phyloP scores from a whole-genome alignment of 2,113 vertebrate species.

The Boulengeromyrus knoepffleri region DNA sequence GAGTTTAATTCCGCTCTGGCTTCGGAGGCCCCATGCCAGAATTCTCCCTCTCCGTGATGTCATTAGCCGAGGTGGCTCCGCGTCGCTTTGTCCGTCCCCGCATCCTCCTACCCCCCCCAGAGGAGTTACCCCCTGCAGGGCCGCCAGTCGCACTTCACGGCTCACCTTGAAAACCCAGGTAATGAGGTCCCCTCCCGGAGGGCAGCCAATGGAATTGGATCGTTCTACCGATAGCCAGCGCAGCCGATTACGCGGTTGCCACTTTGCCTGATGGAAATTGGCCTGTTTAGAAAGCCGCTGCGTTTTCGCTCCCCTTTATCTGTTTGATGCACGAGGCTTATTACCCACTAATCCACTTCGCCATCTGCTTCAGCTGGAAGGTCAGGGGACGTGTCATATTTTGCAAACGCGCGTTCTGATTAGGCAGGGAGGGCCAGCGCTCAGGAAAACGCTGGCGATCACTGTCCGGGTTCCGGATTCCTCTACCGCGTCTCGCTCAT shows the following conservation, averaged over 20 bases:
- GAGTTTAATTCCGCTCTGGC: background rate
- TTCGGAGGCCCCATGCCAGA: background rate
- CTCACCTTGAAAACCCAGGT: constrained; percentile 44
- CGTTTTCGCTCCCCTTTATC: constrained; percentile 23
- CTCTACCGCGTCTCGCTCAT: background rate
- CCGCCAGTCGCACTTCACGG: background rate
- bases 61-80: background rate
- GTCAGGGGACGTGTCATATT: constrained; percentile 48
- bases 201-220: constrained; percentile 39
- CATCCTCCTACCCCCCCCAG: background rate
- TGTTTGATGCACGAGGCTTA: constrained; percentile 26
- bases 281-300: constrained; percentile 26
- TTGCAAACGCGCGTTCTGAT: constrained; percentile 32
- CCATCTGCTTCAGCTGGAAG: constrained; percentile 44
- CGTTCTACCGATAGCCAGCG: constrained; percentile 37
- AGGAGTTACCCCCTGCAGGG: background rate
- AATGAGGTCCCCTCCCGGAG: constrained; percentile 37
- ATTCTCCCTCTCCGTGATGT: background rate
- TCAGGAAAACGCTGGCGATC: background rate
- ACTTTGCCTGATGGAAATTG: constrained; percentile 37
- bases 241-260: constrained; percentile 44
- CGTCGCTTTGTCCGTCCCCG: background rate
- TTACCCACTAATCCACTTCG: constrained; percentile 42
- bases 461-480: background rate
- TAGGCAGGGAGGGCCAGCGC: constrained; percentile 12